Percentiles rank a stretch among this genome's conserved stretches.
Evolutionary conservation across 1,140 invertebrate species (phyloP).

Genomic region (Bactericera cockerelli): DNA sequence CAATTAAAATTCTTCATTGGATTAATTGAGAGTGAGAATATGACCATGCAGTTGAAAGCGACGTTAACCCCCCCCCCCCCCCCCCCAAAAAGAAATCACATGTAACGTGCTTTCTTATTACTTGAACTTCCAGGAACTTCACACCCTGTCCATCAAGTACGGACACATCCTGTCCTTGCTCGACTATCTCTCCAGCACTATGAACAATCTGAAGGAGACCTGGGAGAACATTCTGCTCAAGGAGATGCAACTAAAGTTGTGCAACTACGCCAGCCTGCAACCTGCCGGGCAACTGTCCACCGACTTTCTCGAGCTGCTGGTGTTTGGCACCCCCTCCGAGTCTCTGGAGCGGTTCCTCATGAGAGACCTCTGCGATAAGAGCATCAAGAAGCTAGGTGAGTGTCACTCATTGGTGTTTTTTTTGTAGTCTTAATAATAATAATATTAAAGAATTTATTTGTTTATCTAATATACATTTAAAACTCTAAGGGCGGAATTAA

Average conservation of each 20-base stretch:
- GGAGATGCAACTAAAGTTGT: slow-evolving; percentile 86
- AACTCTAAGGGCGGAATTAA: no score
- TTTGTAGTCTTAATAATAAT: no score
- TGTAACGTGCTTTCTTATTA: no score
- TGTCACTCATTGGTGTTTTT: no score
- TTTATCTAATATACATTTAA: no score
- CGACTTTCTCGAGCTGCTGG: slow-evolving; percentile 77
- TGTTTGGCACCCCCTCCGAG: slow-evolving; percentile 68
- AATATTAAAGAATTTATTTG: no score
- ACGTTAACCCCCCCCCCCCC: no score
- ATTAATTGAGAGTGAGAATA: no score
- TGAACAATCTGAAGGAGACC: slow-evolving; percentile 73
- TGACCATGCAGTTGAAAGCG: no score
- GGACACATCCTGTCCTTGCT: slow-evolving; percentile 46
- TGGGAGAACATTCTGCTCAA: slow-evolving; percentile 87
- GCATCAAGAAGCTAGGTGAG: slow-evolving; percentile 79
- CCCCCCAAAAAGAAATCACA: no score
- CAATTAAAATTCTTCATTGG: not conserved
- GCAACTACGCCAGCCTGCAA: slow-evolving; percentile 66
- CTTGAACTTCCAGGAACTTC: no score
- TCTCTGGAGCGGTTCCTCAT: slow-evolving; percentile 68
- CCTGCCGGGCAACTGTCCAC: slow-evolving; percentile 65
- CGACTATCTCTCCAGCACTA: slow-evolving; percentile 55
- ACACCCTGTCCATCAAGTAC: slow-evolving; percentile 52
- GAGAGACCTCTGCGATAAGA: slow-evolving; percentile 83